Conservation (phyloP, 2,113 vertebrate species). For the Scalopus aquaticus region DNA sequence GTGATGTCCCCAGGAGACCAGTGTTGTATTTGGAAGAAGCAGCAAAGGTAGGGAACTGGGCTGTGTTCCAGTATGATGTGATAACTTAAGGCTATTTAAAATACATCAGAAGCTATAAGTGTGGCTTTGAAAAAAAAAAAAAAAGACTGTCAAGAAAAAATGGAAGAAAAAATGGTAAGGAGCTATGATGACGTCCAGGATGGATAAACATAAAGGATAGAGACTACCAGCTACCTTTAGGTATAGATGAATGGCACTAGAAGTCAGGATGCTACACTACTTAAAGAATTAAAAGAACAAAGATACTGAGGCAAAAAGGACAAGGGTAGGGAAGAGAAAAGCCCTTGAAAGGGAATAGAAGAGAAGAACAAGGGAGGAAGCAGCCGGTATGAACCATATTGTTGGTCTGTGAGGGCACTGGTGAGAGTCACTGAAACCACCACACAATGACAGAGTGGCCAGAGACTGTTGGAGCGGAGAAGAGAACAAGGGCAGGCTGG, state of each 20-base stretch:
- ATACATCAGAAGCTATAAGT: slow-evolving; percentile 7
- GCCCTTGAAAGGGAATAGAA: neutral
- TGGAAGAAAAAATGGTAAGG: neutral
- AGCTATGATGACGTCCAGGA: neutral
- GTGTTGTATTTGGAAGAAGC: neutral
- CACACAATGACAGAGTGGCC: neutral
- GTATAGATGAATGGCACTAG: neutral
- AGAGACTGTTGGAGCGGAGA: neutral
- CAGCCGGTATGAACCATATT: neutral
- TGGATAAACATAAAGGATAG: neutral
- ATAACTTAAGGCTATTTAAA: neutral
- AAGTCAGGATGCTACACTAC: neutral
- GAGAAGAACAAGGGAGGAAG: slow-evolving; percentile 3
- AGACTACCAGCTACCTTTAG: neutral
- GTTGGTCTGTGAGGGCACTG: neutral
- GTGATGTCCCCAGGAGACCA: neutral
- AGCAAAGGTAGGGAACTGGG: neutral
- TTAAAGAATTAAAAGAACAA: slow-evolving; percentile 48
- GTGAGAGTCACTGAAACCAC: neutral
- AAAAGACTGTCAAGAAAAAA: neutral
- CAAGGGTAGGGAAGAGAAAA: neutral
- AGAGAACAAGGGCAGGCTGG: neutral
- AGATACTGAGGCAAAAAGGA: neutral
- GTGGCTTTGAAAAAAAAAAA: neutral
- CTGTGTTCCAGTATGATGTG: neutral